phyloP scores from a whole-genome alignment of 2,888 invertebrate genomes.

The Acleris literana region DNA sequence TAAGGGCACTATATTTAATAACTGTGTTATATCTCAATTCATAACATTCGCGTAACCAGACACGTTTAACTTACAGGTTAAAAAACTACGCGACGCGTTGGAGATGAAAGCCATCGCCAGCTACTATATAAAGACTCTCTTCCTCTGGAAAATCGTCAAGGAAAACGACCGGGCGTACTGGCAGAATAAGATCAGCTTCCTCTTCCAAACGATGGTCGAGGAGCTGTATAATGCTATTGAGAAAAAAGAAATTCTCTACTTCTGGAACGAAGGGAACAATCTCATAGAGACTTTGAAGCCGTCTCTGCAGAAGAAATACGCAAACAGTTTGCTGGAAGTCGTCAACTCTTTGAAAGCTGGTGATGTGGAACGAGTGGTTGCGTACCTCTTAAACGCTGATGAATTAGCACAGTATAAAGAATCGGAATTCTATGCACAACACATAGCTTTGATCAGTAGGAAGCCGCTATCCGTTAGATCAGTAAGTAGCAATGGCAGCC shows the following conservation, averaged over 20 bases:
- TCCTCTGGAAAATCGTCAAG: constrained; percentile 69
- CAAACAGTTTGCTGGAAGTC: constrained; percentile 63
- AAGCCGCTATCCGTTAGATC: constrained; percentile 23
- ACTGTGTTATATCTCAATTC: no score
- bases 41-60: background rate
- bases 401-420: constrained; percentile 59
- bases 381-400: constrained; percentile 53
- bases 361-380: constrained; percentile 56
- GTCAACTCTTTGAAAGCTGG: constrained; percentile 62
- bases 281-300: constrained; percentile 62
- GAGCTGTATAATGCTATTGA: constrained; percentile 58
- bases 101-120: constrained; percentile 76
- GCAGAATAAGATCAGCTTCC: constrained; percentile 59
- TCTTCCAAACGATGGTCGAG: constrained; percentile 64
- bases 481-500: constrained; percentile 24
- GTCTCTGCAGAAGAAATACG: constrained; percentile 56
- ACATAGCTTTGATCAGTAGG: constrained; percentile 28
- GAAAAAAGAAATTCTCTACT: constrained; percentile 62
- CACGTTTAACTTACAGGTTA: constrained; percentile 54
- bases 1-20: no score
- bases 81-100: constrained; percentile 78
- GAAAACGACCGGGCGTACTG: constrained; percentile 62
- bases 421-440: constrained; percentile 58
- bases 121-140: constrained; percentile 84
- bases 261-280: constrained; percentile 67